These are phyloP conservation scores for Percopsis omiscomaycus DNA, from an alignment of 2,797 vertebrate genomes.

Conservation along the genomic window DNA sequence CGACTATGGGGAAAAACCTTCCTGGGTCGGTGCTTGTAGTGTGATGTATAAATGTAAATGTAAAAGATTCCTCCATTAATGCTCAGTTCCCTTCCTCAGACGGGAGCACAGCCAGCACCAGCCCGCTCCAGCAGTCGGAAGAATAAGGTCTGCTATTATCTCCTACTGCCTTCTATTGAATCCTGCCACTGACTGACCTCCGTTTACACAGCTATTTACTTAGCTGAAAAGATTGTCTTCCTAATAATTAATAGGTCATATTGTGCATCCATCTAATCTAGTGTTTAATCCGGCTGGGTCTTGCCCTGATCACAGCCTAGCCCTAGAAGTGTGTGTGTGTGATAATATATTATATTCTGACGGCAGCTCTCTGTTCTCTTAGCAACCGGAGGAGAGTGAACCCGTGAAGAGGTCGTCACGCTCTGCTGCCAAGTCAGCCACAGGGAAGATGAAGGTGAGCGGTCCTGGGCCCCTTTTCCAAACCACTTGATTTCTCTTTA, in stretches of 20 bases:
- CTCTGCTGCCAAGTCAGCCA: conserved; percentile 68
- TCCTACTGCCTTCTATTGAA: conserved; percentile 24
- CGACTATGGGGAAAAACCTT: too few relatives aligned
- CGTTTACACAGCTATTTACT: conserved; percentile 13
- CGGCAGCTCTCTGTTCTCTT: conserved; percentile 41
- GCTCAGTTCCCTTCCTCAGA: conserved; percentile 32
- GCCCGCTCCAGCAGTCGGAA: conserved; percentile 41
- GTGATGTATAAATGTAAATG: too few relatives aligned
- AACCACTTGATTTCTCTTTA: conserved; percentile 51
- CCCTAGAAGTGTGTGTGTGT: conserved; percentile 1
- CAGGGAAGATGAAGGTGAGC: conserved; percentile 78
- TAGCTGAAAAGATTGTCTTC: conserved; percentile 15
- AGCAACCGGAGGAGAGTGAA: conserved; percentile 62
- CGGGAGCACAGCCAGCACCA: conserved; percentile 9
- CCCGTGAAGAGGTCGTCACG: conserved; percentile 71
- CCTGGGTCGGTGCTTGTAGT: too few relatives aligned
- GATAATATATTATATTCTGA: conserved; percentile 39
- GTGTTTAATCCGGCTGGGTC: conserved; percentile 56
- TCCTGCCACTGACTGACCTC: conserved; percentile 19
- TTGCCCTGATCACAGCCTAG: conserved; percentile 34
- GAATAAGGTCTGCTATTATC: conserved; percentile 61
- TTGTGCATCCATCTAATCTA: conserved; percentile 46
- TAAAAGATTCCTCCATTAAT: conserved; percentile 10
- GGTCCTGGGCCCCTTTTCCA: conserved; percentile 16
- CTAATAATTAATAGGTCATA: conserved; percentile 50